Base-by-base conservation (phyloP, 2,113 vertebrate genomes). In the Ascaphus truei region DNA sequence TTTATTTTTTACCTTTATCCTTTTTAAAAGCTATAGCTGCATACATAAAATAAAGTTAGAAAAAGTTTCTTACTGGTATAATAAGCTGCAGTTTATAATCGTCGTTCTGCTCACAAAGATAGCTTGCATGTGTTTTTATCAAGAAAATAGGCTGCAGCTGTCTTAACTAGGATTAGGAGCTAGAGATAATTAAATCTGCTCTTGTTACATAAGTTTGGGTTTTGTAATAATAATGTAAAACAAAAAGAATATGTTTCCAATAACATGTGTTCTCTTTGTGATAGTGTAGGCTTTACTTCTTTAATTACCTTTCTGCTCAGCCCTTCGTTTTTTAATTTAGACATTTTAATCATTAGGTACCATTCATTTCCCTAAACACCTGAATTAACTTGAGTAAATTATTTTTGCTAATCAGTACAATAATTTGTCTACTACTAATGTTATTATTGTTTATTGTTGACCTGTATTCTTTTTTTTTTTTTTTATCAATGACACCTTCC, bases 231-330 rank as follows among this genome's bases (percentile, higher is more conserved):
- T 37, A 68, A 50, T n/a, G 23, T 48, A 41, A 18, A 11, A 34
- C 41, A 68, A 48, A 59, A 16, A 39, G 7, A 71, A 9, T 15
- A 5, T 23, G 29, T 37, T 36, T 27, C 39, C 43, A 41, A 52
- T 69, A 52, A 60, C 56, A 69, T 59, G 48, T 69, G 67, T 43
- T 69, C 60, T 61, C 67, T 69, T 68, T 69, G 56, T 41, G 67
- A 69, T 69, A 61, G 18, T 9, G 16, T 30, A 10, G 7, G 7
- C 45, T 15, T 22, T 30, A 10, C 29, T 5, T n/a, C 20, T 12
- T 25, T 69, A 50, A 61, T 52, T 69, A 39, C 47, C 47, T 22
- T 11, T n/a, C 25, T 23, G 16, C 31, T 26, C 45, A 22, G n/a
- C n/a, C 25, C 9, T 26, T 9, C 26, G 6, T 36, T 55, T 55